A percentile compares a stretch with the other conserved stretches of the same genome.
These are phyloP conservation scores for Trematocara unimaculatum DNA, from an alignment of 2,113 vertebrate genomes.

Conservation along the genomic window DNA sequence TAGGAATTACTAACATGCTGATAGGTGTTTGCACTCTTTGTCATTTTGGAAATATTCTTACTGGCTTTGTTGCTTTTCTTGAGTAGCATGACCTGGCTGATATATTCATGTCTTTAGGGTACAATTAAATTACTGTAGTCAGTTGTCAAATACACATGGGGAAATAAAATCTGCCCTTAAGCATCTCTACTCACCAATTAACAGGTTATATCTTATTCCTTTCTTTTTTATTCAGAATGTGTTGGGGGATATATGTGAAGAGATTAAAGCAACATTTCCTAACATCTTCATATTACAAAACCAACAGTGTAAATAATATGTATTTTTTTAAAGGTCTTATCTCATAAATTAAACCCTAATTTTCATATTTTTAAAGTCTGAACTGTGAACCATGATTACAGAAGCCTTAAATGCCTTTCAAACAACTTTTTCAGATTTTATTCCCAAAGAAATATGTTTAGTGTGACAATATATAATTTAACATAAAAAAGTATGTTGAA, in stretches of 20 bases:
- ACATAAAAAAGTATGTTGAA: not conserved
- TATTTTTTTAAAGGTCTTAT: not conserved
- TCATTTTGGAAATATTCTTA: not conserved
- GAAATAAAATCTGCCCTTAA: not conserved
- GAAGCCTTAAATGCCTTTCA: not conserved
- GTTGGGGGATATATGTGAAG: accelerated
- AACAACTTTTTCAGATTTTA: not conserved
- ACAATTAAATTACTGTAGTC: not conserved
- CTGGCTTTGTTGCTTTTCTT: not conserved
- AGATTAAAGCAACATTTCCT: not conserved
- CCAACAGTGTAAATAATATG: not conserved
- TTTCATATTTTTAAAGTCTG: not conserved
- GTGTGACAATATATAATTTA: not conserved
- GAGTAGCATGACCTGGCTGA: not conserved
- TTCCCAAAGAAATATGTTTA: not conserved
- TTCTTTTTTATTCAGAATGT: not conserved
- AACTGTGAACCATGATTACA: not conserved
- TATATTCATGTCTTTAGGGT: not conserved
- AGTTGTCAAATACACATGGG: not conserved
- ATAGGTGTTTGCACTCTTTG: not conserved
- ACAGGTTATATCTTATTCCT: not conserved
- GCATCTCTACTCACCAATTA: not conserved
- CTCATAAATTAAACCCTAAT: not conserved
- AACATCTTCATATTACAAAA: not conserved
- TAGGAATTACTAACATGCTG: not conserved